A percentile compares a stretch with the other conserved stretches of the same genome.
Conservation (phyloP, 2,113 vertebrate species). For the Dasypus novemcinctus region DNA sequence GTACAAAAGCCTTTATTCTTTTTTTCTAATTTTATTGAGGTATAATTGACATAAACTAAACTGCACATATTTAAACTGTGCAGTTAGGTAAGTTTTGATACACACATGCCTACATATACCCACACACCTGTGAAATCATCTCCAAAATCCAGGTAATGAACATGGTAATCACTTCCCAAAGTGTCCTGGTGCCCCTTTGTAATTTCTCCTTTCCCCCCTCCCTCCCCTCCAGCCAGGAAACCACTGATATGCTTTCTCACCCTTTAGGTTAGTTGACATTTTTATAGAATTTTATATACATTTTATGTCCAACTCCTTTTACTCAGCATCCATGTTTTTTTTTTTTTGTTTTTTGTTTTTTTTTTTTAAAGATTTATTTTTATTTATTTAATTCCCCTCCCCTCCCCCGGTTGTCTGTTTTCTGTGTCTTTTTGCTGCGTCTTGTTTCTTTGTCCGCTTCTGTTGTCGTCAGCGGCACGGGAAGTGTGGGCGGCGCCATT, state of each 20-base stretch:
- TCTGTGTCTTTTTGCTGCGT: too few species aligned
- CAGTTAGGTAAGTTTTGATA: not conserved
- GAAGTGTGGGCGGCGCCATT: too few species aligned
- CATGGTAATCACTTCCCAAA: not conserved
- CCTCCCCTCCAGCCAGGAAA: not conserved
- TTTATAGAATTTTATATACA: too few species aligned
- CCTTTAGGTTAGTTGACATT: not conserved
- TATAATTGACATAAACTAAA: conserved; percentile 23
- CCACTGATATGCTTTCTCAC: not conserved
- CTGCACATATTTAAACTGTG: not conserved
- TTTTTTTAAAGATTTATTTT: too few species aligned
- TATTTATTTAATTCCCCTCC: too few species aligned
- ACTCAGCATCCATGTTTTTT: not conserved
- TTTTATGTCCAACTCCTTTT: not conserved
- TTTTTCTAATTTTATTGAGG: not conserved
- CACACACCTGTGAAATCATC: not conserved
- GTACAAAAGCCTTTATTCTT: not conserved
- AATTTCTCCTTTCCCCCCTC: not conserved
- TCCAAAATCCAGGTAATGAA: not conserved
- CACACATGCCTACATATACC: not conserved
- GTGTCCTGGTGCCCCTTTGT: not conserved
- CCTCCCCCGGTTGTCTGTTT: too few species aligned
- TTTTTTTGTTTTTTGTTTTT: too few species aligned
- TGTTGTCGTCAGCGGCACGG: too few species aligned
- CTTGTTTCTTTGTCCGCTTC: too few species aligned